Base-by-base conservation (phyloP, 64 coral and sea anemone species). In the Hydrozoanthus tunicans region DNA sequence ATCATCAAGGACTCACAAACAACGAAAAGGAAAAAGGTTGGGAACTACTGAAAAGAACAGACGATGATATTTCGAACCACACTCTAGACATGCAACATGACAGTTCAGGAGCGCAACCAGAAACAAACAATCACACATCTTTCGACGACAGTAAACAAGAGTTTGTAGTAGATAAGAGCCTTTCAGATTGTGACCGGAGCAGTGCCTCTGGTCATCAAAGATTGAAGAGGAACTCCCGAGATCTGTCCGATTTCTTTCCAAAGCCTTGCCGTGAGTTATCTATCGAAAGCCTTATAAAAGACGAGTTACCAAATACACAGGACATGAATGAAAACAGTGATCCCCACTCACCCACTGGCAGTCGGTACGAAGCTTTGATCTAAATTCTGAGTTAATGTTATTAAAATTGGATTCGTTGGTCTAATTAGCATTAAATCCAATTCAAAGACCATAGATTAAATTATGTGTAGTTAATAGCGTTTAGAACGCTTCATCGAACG, bases 211-310 rank as follows among this genome's bases (percentile, higher is more conserved):
- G 59, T 32, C 84, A 88, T 70, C 54, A 74, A 27, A 88, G 84
- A 58, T 59, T 60, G 51, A 88, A 88, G 14, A 71, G 84, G 20
- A 88, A 59, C 67, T 88, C 84, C 59, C 73, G 69, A 60, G 84
- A 88, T 23, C 32, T 88, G 56, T 74, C 69, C 5, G 84, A 88
- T 43, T 88, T 74, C 69, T 88, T 88, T 88, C 84, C 84, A 3
- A 88, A 75, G 8, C 84, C 68, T 23, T 56, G 58, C 43, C 68
- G 84, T 73, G n/a, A 73, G 51, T 27, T 88, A 70, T 88, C 84
- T 14, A 88, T 88, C 56, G 69, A 88, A 26, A 13, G 74, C 12
- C 84, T 88, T 14, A 56, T 74, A 59, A 54, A 88, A 74, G 84
- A 88, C 24, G 57, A 13, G 53, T 32, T 88, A 32, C 84, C 84